Percentiles rank a stretch among this genome's conserved stretches.
Evolutionary conservation across 1,140 invertebrate species (phyloP).

Genomic region (Macrobrachium rosenbergii): DNA sequence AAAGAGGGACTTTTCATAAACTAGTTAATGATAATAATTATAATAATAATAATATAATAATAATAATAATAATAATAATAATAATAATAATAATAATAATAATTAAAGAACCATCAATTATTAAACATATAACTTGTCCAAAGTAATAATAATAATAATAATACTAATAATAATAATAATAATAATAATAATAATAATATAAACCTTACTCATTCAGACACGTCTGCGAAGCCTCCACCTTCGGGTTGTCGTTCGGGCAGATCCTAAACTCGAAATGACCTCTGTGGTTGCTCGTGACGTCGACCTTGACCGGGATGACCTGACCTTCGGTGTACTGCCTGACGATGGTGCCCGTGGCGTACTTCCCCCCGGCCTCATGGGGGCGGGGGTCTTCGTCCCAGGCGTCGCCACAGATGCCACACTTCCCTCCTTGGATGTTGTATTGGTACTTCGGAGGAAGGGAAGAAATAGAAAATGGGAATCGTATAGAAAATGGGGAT

Average conservation of each 20-base stretch:
- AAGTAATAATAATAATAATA: not conserved
- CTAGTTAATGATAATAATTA: no score
- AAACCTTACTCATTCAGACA: slow-evolving; percentile 64
- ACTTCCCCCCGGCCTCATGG: slow-evolving; percentile 68
- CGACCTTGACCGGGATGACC: slow-evolving; percentile 66
- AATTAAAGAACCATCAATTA: no score
- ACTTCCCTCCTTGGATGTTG: slow-evolving; percentile 69
- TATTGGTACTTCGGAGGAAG: slow-evolving; percentile 65
- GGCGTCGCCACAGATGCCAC: slow-evolving; percentile 73
- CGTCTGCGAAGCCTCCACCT: slow-evolving; percentile 62
- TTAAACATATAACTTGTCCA: no score
- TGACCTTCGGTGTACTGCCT: slow-evolving; percentile 59
- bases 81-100: no score
- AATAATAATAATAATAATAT: not conserved
- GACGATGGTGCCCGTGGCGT: slow-evolving; percentile 66
- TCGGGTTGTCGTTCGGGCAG: slow-evolving; percentile 68
- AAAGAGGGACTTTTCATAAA: no score
- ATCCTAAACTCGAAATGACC: slow-evolving; percentile 70
- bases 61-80: no score
- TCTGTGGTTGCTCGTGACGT: slow-evolving; percentile 71
- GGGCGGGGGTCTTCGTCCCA: slow-evolving; percentile 67
- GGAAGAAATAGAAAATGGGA: no score
- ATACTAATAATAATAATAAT: not conserved
- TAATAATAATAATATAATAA: no score
- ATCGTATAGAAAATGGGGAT: no score